Percentiles rank a stretch among this genome's conserved stretches.
These are phyloP conservation scores for Palythoa caribaeorum DNA, from an alignment of 92 coral and sea anemone species.

Conservation along the genomic window DNA sequence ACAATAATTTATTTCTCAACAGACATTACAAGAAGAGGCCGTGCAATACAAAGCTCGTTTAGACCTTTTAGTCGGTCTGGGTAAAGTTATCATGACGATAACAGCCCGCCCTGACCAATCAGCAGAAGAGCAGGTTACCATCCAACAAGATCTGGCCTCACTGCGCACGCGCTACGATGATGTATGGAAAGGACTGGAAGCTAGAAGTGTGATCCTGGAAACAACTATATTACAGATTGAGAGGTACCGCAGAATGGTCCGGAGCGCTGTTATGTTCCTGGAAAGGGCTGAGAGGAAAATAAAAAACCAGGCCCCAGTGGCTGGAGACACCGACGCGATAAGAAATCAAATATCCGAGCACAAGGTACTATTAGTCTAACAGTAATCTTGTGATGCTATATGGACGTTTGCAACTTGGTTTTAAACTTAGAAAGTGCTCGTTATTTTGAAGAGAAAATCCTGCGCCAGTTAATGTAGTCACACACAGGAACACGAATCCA, in stretches of 20 bases:
- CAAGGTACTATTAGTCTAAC: slow-evolving; percentile 61
- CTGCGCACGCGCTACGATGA: slow-evolving; percentile 94
- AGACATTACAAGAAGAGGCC: slow-evolving; percentile 93
- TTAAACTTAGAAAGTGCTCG: too few species aligned
- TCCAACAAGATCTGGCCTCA: slow-evolving; percentile 86
- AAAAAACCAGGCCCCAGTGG: slow-evolving; percentile 86
- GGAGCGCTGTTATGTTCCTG: slow-evolving; percentile 78
- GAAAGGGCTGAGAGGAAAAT: slow-evolving; percentile 84
- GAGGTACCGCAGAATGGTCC: slow-evolving; percentile 88
- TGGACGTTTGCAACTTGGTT: too few species aligned
- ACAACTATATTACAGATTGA: slow-evolving; percentile 91
- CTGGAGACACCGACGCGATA: slow-evolving; percentile 80
- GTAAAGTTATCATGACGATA: slow-evolving; percentile 94
- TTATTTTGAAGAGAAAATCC: too few species aligned
- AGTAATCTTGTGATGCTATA: too few species aligned
- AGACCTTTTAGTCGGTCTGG: slow-evolving; percentile 92
- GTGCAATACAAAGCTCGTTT: slow-evolving; percentile 97
- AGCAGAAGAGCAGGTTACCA: slow-evolving; percentile 75
- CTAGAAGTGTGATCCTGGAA: slow-evolving; percentile 87
- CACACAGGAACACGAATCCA: too few species aligned
- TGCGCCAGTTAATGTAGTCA: too few species aligned
- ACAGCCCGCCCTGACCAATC: slow-evolving; percentile 77
- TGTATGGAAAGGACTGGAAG: slow-evolving; percentile 93
- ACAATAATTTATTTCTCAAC: neutral
- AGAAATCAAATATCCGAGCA: slow-evolving; percentile 85